Conservation (phyloP, 1,140 invertebrate genomes). For the Neelides sp. region DNA sequence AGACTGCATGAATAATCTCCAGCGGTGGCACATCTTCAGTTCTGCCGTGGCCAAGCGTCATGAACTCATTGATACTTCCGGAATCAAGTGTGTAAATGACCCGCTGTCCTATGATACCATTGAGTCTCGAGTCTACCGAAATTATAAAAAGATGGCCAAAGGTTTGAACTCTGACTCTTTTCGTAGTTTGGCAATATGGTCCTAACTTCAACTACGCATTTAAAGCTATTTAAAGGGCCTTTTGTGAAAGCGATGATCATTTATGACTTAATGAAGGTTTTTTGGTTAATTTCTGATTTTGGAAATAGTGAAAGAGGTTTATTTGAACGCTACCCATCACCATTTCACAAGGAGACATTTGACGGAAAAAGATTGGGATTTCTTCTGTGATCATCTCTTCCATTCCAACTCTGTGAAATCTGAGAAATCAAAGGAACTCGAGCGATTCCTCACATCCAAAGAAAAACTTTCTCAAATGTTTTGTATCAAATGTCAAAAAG, state of each 20-base stretch:
- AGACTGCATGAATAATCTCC: conserved; percentile 15
- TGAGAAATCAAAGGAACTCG: conserved; percentile 19
- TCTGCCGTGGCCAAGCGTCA: conserved; percentile 16
- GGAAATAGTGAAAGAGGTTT: conserved; percentile 21
- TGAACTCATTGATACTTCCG: conserved; percentile 1
- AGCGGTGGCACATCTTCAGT: conserved; percentile 24
- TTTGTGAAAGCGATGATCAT: too few species aligned
- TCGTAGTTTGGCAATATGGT: background rate
- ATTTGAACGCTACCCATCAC: conserved; percentile 16
- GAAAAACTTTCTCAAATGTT: conserved; percentile 21
- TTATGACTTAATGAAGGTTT: too few species aligned
- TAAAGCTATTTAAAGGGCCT: too few species aligned
- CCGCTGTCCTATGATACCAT: conserved; percentile 13
- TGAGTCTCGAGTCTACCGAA: conserved; percentile 16
- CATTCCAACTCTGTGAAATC: conserved; percentile 24
- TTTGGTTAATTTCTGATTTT: background rate
- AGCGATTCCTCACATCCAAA: conserved; percentile 14
- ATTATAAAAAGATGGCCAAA: conserved; percentile 20
- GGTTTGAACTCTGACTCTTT: background rate
- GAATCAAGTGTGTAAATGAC: conserved; percentile 2
- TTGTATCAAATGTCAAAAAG: conserved; percentile 18
- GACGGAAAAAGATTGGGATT: conserved; percentile 27
- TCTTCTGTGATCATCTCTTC: conserved; percentile 27
- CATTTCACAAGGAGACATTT: conserved; percentile 18
- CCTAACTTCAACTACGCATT: background rate